phyloP scores from a whole-genome alignment of 2,888 invertebrate genomes.

The Panorpa germanica region DNA sequence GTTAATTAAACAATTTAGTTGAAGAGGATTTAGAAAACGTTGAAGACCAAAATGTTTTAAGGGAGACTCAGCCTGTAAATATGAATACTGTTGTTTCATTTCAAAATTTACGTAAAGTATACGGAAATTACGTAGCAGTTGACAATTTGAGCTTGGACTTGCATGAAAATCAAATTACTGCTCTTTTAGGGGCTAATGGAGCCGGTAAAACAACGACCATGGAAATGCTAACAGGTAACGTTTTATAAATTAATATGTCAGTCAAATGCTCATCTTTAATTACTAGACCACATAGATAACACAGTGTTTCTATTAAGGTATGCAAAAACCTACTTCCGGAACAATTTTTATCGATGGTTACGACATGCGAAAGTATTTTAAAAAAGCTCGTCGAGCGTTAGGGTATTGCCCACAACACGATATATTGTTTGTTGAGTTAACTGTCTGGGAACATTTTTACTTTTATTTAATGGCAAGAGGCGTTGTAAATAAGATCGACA shows the following conservation, averaged over 20 bases:
- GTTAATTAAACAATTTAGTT: too few relatives aligned
- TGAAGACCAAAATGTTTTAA: too few relatives aligned
- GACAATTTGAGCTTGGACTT: conserved; percentile 47
- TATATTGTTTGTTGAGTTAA: conserved; percentile 54
- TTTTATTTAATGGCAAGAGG: conserved; percentile 55
- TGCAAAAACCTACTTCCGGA: conserved; percentile 38
- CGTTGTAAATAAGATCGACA: conserved; percentile 29
- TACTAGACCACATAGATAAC: conserved; percentile 2
- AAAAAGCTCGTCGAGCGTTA: conserved; percentile 37
- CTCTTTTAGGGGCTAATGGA: conserved; percentile 45
- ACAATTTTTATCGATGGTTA: conserved; percentile 42
- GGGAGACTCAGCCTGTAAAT: too few relatives aligned
- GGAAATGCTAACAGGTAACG: conserved; percentile 58
- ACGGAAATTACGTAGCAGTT: conserved; percentile 27
- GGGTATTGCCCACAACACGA: conserved; percentile 70
- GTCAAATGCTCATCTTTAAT: conserved; percentile 3
- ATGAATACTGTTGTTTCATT: conserved; percentile 6
- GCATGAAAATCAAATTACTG: conserved; percentile 69
- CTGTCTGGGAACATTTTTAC: conserved; percentile 54
- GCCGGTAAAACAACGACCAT: conserved; percentile 82
- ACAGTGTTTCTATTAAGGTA: conserved; percentile 22
- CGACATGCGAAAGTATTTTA: conserved; percentile 36
- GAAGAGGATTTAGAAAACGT: too few relatives aligned
- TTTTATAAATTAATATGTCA: too few relatives aligned
- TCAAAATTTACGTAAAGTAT: conserved; percentile 7